Base-by-base conservation (phyloP, 2,113 vertebrate species). In the Cromileptes altivelis region DNA sequence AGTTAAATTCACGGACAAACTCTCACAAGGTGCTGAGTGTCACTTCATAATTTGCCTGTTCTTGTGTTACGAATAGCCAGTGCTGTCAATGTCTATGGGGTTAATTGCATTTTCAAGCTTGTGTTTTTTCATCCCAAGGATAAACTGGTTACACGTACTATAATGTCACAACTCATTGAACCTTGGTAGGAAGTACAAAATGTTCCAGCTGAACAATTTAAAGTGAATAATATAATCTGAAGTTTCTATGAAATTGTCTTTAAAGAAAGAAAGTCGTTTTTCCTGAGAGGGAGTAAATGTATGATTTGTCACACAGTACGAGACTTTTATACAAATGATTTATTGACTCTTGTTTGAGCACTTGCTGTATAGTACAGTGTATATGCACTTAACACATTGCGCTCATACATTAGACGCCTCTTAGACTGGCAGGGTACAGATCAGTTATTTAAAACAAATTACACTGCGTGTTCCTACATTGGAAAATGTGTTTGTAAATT, bases 401-500 rank as follows among this genome's bases (percentile, higher is more conserved):
- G 1, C 42, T 64, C 10, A 21, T 80, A 21, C 6, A 75, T 75
- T 27, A 45, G 50, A 61, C 76, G 56, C 57, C 18, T 30, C n/a
- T 57, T 49, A 42, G 23, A 63, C 17, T 12, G 0, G 9, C 33
- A 52, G 49, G 19, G 47, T 25, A 56, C 53, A 61, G 68, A 30
- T 4, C 23, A 6, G 17, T 11, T 53, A n/a, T 82, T 30, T 56
- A 6, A 78, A 84, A 56, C 14, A 52, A 77, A 75, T 69, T 45
- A 25, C 18, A 33, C 21, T 37, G n/a, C 11, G 53, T 57, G 11
- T 52, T 72, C 23, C 15, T 5, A n/a, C 4, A 2, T 61, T 75
- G 30, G n/a, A 30, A 73, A 77, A 79, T 78, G 62, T 80, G 64
- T 83, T 78, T 56, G 25, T 56, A 69, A 82, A 86, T 60, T 77